phyloP scores from a whole-genome alignment of 2,888 invertebrate species.

The Frankliniella fusca region DNA sequence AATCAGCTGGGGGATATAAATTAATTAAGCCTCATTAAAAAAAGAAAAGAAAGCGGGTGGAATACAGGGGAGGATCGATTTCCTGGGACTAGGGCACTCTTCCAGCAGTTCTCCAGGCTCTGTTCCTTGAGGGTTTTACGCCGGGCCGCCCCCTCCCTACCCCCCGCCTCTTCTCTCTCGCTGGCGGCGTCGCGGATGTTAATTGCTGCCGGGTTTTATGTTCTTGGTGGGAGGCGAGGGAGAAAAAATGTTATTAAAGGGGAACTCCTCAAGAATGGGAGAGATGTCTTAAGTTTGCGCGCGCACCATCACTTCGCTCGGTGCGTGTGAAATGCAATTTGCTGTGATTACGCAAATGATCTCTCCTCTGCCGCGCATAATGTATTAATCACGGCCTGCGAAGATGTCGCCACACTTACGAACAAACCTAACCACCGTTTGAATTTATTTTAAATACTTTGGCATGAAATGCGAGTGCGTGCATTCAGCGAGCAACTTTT shows the following conservation, averaged over 20 bases:
- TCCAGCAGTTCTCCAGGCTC: neutral
- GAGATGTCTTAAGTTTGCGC: no score
- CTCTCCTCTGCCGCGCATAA: no score
- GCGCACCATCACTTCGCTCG: no score
- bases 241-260: conserved; percentile 23
- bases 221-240: conserved; percentile 13
- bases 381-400: no score
- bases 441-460: no score
- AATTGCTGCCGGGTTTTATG: conserved; percentile 18
- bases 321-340: no score
- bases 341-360: no score
- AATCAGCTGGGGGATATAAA: conserved; percentile 14
- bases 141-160: neutral
- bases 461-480: no score
- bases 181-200: conserved; percentile 2
- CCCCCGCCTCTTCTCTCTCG: neutral
- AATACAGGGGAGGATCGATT: neutral
- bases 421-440: no score
- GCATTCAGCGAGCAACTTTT: no score
- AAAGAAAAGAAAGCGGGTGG: conserved; percentile 1
- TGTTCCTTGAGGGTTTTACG: conserved; percentile 12
- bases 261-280: neutral
- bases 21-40: conserved; percentile 9
- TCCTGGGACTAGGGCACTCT: conserved; percentile 20
- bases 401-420: no score